phyloP scores from a whole-genome alignment of 1,140 invertebrate genomes.

The Cydia amplana region DNA sequence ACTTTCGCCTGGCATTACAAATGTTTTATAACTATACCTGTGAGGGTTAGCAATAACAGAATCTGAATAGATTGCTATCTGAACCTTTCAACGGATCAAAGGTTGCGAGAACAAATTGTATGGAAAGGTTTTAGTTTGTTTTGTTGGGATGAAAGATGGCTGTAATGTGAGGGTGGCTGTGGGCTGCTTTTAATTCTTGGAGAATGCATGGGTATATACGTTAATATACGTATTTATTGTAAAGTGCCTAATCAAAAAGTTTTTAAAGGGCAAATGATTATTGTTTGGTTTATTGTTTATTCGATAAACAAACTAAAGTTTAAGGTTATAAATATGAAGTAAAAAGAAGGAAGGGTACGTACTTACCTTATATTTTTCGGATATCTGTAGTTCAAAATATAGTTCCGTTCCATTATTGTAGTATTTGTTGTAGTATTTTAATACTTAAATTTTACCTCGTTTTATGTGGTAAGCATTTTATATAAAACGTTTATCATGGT shows the following conservation, averaged over 20 bases:
- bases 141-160: background rate
- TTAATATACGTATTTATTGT: background rate
- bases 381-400: too few species aligned
- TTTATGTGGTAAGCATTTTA: too few species aligned
- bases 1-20: background rate
- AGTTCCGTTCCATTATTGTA: too few species aligned
- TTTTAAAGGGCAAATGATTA: too few species aligned
- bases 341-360: too few species aligned
- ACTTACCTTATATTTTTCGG: too few species aligned
- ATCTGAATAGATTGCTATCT: constrained; percentile 20
- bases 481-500: too few species aligned
- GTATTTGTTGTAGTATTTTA: too few species aligned
- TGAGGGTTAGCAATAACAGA: background rate
- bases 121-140: constrained; percentile 9
- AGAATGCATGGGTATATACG: background rate
- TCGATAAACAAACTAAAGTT: too few species aligned
- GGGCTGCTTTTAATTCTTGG: background rate
- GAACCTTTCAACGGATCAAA: constrained; percentile 17
- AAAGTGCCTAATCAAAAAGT: background rate
- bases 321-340: too few species aligned
- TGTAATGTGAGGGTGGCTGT: background rate
- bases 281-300: too few species aligned
- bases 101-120: constrained; percentile 18
- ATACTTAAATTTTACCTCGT: too few species aligned
- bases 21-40: background rate